Conservation (phyloP, 2,888 invertebrate genomes). For the Ichneumoninae sp. region DNA sequence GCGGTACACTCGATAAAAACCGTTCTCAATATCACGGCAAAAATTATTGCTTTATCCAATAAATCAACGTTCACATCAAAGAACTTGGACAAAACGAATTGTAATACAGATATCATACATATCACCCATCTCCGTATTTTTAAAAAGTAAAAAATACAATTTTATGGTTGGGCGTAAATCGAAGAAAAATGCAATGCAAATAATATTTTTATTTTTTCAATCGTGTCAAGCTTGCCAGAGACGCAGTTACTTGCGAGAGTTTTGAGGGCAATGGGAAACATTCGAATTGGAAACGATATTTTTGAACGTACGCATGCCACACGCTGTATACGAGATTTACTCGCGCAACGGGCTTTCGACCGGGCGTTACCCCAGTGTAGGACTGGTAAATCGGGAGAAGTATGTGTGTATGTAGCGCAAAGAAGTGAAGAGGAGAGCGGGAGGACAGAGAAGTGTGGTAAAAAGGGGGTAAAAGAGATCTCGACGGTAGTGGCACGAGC, state of each 20-base stretch:
- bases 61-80: neutral
- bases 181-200: too few relatives aligned
- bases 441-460: conserved; percentile 22
- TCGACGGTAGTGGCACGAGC: conserved; percentile 1
- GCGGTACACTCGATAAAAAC: neutral
- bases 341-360: conserved; percentile 16
- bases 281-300: neutral
- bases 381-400: conserved; percentile 39
- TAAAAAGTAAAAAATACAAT: too few relatives aligned
- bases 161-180: too few relatives aligned
- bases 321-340: conserved; percentile 14
- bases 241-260: neutral
- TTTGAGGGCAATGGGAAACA: neutral
- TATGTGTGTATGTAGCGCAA: conserved; percentile 39
- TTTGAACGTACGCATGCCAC: neutral
- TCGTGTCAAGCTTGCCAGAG: neutral
- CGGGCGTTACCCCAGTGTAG: conserved; percentile 6
- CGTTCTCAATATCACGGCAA: neutral
- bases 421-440: conserved; percentile 53
- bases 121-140: too few relatives aligned
- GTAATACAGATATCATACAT: neutral
- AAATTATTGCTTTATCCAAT: neutral
- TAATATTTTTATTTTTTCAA: too few relatives aligned
- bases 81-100: neutral
- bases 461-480: conserved; percentile 22